These are phyloP conservation scores for Drosophila repleta DNA, from an alignment of 1,140 invertebrate genomes.

Conservation along the genomic window DNA sequence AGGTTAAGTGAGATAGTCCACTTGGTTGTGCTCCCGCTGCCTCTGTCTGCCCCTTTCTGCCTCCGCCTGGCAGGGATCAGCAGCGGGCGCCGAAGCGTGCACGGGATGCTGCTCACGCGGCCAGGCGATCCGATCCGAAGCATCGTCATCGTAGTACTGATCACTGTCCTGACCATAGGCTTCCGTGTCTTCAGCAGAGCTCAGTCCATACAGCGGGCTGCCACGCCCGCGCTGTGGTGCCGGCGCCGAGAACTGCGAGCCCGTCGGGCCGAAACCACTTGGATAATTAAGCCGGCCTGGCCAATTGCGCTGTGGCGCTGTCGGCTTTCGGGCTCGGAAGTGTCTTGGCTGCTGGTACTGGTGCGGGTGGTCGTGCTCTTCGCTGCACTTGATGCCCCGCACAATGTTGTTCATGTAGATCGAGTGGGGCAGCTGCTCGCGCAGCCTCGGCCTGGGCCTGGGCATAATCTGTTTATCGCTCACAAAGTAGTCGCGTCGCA, in stretches of 20 bases:
- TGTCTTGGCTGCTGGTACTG: constrained; percentile 1
- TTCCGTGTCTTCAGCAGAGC: constrained; percentile 23
- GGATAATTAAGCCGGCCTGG: background rate
- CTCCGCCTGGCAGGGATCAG: constrained; percentile 60
- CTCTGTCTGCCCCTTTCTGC: constrained; percentile 9
- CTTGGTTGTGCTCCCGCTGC: background rate
- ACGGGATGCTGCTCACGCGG: constrained; percentile 2
- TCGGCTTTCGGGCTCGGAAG: background rate
- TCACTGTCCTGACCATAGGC: constrained; percentile 22
- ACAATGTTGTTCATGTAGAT: constrained; percentile 72
- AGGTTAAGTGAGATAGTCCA: constrained; percentile 57
- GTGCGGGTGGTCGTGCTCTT: constrained; percentile 25
- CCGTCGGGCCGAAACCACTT: background rate
- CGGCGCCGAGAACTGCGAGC: background rate
- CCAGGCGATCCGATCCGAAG: background rate
- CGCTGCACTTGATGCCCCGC: constrained; percentile 60
- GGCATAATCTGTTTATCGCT: constrained; percentile 67
- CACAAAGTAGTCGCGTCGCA: constrained; percentile 53
- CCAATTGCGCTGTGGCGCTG: constrained; percentile 1
- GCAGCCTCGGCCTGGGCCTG: constrained; percentile 49
- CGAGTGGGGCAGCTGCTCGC: constrained; percentile 56
- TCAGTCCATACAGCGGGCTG: constrained; percentile 4
- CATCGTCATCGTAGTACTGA: constrained; percentile 35
- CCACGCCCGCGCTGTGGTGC: background rate
- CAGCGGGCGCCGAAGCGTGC: background rate